Evolutionary conservation across 2,888 invertebrate genomes (phyloP).

Genomic region (Tiphia femorata): DNA sequence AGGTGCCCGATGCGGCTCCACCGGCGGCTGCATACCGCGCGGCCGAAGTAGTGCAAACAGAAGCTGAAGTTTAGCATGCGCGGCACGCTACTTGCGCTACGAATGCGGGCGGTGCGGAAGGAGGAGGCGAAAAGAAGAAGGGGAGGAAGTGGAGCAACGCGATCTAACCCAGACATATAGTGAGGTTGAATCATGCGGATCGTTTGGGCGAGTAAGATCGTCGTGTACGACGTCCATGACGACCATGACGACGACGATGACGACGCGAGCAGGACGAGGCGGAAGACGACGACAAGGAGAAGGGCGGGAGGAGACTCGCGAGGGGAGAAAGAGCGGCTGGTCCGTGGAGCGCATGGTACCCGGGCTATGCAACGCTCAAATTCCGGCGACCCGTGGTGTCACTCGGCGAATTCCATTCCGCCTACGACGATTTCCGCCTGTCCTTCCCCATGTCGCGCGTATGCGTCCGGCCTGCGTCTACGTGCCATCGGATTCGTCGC

Average conservation of each 20-base stretch:
- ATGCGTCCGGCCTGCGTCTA: slow-evolving; percentile 19
- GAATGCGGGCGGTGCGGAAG: slow-evolving; percentile 43
- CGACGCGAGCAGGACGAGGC: neutral
- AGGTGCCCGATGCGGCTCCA: no score
- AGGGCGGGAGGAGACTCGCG: slow-evolving; percentile 3
- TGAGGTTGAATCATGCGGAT: slow-evolving; percentile 35
- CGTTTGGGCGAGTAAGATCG: slow-evolving; percentile 21
- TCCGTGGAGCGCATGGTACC: slow-evolving; percentile 42
- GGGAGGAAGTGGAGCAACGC: slow-evolving; percentile 1
- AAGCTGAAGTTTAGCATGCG: slow-evolving; percentile 51
- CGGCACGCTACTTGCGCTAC: slow-evolving; percentile 51
- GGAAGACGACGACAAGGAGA: slow-evolving; percentile 13
- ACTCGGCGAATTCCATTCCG: slow-evolving; percentile 46
- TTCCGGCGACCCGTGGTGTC: slow-evolving; percentile 54
- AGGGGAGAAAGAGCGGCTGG: slow-evolving; percentile 19
- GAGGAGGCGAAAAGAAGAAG: neutral
- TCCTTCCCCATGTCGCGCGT: slow-evolving; percentile 27
- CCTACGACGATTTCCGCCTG: slow-evolving; percentile 46
- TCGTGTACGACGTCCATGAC: slow-evolving; percentile 7
- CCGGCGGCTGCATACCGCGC: slow-evolving; percentile 37
- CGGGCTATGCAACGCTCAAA: slow-evolving; percentile 52
- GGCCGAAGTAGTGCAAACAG: slow-evolving; percentile 52
- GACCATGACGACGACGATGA: slow-evolving; percentile 7
- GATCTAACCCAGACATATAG: slow-evolving; percentile 17
- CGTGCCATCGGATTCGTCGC: slow-evolving; percentile 9